A percentile compares a stretch with the other conserved stretches of the same genome.
phyloP scores from a whole-genome alignment of 2,888 invertebrate species.

The Marasmarcha lunaedactyla region DNA sequence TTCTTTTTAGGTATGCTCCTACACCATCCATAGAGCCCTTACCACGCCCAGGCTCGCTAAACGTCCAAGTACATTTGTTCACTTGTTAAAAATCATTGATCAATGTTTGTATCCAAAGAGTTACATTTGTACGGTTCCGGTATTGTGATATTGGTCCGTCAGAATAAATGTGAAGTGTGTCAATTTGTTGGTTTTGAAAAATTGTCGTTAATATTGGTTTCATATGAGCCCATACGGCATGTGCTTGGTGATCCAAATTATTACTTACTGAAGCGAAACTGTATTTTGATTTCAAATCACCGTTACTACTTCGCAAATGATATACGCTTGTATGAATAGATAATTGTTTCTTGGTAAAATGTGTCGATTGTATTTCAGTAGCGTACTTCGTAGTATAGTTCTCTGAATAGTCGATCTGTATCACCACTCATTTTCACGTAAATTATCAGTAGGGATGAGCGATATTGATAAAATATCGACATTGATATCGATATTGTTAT shows the following conservation, averaged over 20 bases:
- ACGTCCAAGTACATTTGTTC: conserved; percentile 14
- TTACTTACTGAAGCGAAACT: conserved; percentile 17
- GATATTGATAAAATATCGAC: no score
- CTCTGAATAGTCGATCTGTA: conserved; percentile 14
- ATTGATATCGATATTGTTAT: no score
- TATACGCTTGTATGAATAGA: conserved; percentile 9
- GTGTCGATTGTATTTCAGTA: conserved; percentile 13
- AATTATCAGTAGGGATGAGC: no score
- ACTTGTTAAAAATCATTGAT: conserved; percentile 15
- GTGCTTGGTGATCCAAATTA: conserved; percentile 17
- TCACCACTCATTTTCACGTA: conserved; percentile 12
- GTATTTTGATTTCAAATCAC: conserved; percentile 9
- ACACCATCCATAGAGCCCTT: conserved; percentile 25
- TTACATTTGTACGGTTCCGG: conserved; percentile 16
- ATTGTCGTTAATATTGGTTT: conserved; percentile 15
- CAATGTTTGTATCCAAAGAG: conserved; percentile 15
- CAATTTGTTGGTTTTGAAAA: conserved; percentile 10
- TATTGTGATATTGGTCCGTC: conserved; percentile 18
- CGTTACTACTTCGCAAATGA: conserved; percentile 11
- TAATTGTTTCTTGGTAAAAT: conserved; percentile 11
- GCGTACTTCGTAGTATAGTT: conserved; percentile 14
- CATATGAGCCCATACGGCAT: conserved; percentile 18
- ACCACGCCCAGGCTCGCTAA: conserved; percentile 24
- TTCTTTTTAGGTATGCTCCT: conserved; percentile 24
- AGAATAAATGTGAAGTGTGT: conserved; percentile 16